phyloP scores from a whole-genome alignment of 2,888 invertebrate species.

The Spisula subtruncata region DNA sequence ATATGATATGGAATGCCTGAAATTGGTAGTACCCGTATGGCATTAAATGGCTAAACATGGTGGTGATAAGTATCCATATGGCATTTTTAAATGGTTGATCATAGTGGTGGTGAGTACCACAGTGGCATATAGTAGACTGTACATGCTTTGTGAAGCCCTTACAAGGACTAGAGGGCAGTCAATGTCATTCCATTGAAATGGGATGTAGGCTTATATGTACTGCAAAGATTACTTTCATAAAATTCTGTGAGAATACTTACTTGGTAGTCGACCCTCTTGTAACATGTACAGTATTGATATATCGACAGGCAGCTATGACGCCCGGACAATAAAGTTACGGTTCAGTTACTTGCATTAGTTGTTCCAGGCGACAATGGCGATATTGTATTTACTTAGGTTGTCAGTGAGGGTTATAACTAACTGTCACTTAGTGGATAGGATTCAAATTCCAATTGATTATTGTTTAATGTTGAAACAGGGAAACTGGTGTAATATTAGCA shows the following conservation, averaged over 20 bases:
- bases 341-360: neutral
- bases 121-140: too few relatives aligned
- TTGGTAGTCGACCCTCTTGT: neutral
- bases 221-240: neutral
- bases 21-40: too few relatives aligned
- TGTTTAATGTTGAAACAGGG: neutral
- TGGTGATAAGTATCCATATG: too few relatives aligned
- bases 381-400: neutral
- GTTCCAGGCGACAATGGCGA: neutral
- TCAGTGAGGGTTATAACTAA: neutral
- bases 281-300: neutral
- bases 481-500: neutral
- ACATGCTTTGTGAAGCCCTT: too few relatives aligned
- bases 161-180: too few relatives aligned
- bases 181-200: neutral
- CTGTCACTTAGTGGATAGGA: neutral
- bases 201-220: neutral
- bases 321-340: slow-evolving; percentile 14
- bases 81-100: too few relatives aligned
- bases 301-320: slow-evolving; percentile 1
- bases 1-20: too few relatives aligned
- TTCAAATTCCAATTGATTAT: neutral
- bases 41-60: too few relatives aligned
- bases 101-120: too few relatives aligned
- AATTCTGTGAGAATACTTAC: neutral